Evolutionary conservation across 37 sponge, comb jelly and placozoan genomes (phyloP), one percentile per base, ranked within the genome.

Genomic region (Cladorhizidae sp.): DNA sequence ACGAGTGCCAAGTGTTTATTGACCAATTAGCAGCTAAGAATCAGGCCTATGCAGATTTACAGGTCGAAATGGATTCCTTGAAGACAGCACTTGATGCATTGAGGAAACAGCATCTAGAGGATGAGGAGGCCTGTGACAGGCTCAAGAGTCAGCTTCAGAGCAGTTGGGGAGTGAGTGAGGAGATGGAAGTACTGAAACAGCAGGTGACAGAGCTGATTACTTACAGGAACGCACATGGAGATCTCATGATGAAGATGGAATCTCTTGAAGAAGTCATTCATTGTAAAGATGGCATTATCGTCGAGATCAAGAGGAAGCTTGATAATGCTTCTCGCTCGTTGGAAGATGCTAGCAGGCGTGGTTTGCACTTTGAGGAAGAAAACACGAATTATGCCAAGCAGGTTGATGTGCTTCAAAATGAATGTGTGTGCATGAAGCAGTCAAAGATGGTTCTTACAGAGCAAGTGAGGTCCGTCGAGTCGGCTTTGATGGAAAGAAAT

Each of bases 11-110:
- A 3, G 14, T 57, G 35, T 40, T 80, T 15, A 57, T 39, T 6
- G 70, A 75, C 39, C 58, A 80, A 22, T 0, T 76, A 25, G 87
- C 81, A 25, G 70, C 52, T 0, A 88, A 63, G 40, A 72, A 82
- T 37, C 58, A 57, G n/a, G 52, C 70, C 22, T 55, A 63, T 80
- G 75, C 85, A 63, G 69, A 79, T 29, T 51, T 72, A 8, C 50
- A 37, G 12, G 55, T 73, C 3, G 57, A 84, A 42, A 70, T 45
- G 22, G 79, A 78, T 28, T 56, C 85, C 11, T 41, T 89, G 37
- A 83, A 84, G 17, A 59, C 72, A 15, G 75, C 74, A 38, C 68
- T 79, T 37, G 59, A 72, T 50, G 15, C 52, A 0, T 64, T 82
- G n/a, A 73, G 65, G n/a, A 62, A 64, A 73, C 58, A 62, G 32